Percentiles rank a stretch among this genome's conserved stretches.
Conservation (phyloP, 2,797 vertebrate species). For the Parauchenoglanis ngamensis region DNA sequence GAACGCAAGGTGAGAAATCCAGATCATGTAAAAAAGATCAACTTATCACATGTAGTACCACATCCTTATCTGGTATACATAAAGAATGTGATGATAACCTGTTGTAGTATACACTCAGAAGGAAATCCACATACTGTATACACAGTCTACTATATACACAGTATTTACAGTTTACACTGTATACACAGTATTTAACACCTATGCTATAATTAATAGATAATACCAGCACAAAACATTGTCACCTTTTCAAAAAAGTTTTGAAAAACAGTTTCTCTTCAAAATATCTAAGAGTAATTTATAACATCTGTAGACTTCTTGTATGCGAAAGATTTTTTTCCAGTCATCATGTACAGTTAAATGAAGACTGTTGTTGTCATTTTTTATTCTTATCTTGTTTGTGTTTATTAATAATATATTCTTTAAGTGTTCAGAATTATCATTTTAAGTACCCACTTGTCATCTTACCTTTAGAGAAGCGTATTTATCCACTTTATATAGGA, state of each 20-base stretch:
- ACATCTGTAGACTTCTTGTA: not conserved
- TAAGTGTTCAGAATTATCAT: not conserved
- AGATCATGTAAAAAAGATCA: not conserved
- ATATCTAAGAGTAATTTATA: not conserved
- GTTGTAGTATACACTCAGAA: no score
- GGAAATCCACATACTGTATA: not conserved
- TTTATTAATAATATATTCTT: not conserved
- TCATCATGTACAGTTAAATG: not conserved
- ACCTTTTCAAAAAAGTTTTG: not conserved
- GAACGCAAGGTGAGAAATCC: conserved; percentile 81
- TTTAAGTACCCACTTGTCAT: not conserved
- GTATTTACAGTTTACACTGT: not conserved
- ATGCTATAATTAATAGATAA: not conserved
- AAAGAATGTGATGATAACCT: not conserved
- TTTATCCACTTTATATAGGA: not conserved
- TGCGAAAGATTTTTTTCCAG: not conserved
- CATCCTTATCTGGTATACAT: not conserved
- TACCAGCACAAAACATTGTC: not conserved
- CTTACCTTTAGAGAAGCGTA: not conserved
- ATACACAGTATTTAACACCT: not conserved
- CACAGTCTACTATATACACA: no score
- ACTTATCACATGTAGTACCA: not conserved
- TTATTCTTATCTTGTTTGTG: not conserved
- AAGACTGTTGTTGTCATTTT: not conserved
- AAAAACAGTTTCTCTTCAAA: not conserved